Percentiles rank a stretch among this genome's conserved stretches.
phyloP scores from a whole-genome alignment of 2,113 vertebrate species.

The Hemiprocne comata region DNA sequence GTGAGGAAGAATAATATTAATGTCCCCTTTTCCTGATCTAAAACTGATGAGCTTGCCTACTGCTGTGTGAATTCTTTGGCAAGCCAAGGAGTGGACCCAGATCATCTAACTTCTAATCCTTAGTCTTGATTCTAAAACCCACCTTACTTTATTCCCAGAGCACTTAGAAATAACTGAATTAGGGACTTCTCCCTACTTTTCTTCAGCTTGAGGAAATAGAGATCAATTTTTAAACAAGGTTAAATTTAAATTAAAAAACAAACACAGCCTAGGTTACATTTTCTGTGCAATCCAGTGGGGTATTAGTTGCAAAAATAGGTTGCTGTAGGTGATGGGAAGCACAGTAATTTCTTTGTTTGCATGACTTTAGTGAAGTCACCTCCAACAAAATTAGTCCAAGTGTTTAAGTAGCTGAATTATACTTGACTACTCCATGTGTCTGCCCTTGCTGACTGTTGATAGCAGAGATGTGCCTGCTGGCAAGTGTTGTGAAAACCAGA shows the following conservation, averaged over 20 bases:
- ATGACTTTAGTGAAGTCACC: background rate
- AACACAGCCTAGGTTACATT: background rate
- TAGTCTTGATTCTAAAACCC: background rate
- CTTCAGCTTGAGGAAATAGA: background rate
- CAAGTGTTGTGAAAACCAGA: slow-evolving; percentile 48
- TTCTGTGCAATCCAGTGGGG: background rate
- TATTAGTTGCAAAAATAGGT: background rate
- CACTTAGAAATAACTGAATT: background rate
- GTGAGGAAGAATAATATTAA: background rate
- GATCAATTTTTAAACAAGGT: background rate
- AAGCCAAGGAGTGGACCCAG: background rate
- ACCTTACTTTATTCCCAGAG: background rate
- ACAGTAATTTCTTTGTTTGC: background rate
- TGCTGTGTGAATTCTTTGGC: background rate
- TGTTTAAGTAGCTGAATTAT: background rate
- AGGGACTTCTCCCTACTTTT: background rate
- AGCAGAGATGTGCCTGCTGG: slow-evolving; percentile 48
- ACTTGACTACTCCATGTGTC: background rate
- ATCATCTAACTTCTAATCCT: background rate
- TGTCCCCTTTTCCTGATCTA: background rate
- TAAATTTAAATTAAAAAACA: background rate
- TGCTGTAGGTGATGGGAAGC: background rate
- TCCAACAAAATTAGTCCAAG: background rate
- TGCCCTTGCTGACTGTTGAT: background rate
- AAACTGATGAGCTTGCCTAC: background rate